A percentile compares a stretch with the other conserved stretches of the same genome.
Evolutionary conservation across 2,113 vertebrate genomes (phyloP).

Genomic region (Rhodinocichla rosea): DNA sequence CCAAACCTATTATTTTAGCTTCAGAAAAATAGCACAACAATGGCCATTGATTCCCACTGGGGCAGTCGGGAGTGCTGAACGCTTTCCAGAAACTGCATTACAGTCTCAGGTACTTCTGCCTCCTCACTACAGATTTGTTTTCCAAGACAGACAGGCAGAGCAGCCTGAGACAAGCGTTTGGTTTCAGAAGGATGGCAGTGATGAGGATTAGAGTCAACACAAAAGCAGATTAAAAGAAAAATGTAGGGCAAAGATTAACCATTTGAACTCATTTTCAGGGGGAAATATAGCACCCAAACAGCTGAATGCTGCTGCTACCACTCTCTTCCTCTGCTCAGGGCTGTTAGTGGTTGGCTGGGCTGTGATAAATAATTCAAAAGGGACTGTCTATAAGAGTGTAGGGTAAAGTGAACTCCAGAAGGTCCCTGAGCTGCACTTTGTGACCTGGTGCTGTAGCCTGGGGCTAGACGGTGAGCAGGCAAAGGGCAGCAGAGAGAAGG

Average conservation of each 20-base stretch:
- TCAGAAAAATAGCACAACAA: not conserved
- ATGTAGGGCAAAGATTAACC: conserved; percentile 58
- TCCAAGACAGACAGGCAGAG: conserved; percentile 1
- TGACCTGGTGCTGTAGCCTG: not conserved
- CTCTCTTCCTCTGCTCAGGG: not conserved
- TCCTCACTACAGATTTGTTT: conserved; percentile 4
- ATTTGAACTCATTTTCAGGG: not conserved
- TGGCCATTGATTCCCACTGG: not conserved
- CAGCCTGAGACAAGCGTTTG: not conserved
- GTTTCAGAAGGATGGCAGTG: not conserved
- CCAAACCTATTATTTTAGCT: not conserved
- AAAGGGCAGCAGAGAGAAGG: not conserved
- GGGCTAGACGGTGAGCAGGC: not conserved
- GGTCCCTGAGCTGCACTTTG: not conserved
- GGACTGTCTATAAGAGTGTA: not conserved
- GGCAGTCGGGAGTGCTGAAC: not conserved
- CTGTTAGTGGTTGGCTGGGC: not conserved
- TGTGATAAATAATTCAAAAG: not conserved
- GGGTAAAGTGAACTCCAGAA: not conserved
- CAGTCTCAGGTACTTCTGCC: not conserved
- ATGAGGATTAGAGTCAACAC: conserved; percentile 36
- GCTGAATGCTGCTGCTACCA: not conserved
- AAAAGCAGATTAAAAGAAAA: conserved; percentile 56
- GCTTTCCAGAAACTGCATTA: conserved; percentile 13
- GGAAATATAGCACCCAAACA: not conserved